These are phyloP conservation scores for Sitobion miscanthi DNA, from an alignment of 1,140 invertebrate genomes.

Conservation along the genomic window DNA sequence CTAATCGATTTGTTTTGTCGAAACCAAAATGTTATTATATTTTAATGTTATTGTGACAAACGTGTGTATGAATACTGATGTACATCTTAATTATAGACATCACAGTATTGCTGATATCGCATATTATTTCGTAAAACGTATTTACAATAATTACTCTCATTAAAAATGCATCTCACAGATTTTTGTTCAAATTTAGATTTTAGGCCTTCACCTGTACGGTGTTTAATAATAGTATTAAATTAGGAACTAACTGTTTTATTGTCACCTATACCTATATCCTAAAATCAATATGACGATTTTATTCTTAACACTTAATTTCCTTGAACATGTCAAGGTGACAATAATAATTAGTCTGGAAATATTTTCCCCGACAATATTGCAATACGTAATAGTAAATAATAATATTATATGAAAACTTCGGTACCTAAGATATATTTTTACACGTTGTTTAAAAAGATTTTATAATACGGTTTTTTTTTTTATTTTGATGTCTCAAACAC, in stretches of 20 bases:
- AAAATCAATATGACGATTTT: neutral
- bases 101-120: neutral
- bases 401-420: too few relatives aligned
- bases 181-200: neutral
- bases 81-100: neutral
- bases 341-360: neutral
- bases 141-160: neutral
- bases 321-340: neutral
- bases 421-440: neutral
- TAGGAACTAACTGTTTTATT: neutral
- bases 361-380: neutral
- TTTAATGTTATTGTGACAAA: neutral
- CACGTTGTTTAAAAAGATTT: neutral
- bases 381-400: too few relatives aligned
- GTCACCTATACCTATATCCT: neutral
- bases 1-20: neutral
- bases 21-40: neutral
- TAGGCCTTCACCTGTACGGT: neutral
- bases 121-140: too few relatives aligned
- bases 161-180: neutral
- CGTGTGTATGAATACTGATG: neutral
- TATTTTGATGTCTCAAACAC: neutral
- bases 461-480: neutral
- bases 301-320: neutral
- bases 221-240: too few relatives aligned